Evolutionary conservation across 1,140 invertebrate species (phyloP), one percentile per base, ranked within the genome.

Genomic region (Linepithema humile): DNA sequence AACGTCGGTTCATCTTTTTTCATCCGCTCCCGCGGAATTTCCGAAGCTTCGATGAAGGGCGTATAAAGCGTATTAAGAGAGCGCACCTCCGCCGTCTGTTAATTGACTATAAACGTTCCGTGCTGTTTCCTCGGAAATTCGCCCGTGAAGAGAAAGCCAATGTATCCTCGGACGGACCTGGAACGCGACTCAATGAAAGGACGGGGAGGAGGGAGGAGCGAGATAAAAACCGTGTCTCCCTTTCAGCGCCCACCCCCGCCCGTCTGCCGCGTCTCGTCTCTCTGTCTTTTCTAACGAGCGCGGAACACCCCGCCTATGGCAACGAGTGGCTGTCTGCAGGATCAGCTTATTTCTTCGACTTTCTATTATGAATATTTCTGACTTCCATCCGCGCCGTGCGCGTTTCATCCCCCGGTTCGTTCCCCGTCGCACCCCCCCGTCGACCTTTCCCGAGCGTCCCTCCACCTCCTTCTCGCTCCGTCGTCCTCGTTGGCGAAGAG

Each of bases 71-170:
- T 82, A 88, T 89, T 90, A 69, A 78, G 35, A 78, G 35, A 40
- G 64, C 48, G 48, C 23, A 86, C 82, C 85, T 90, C 48, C 72
- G 69, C 80, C 82, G 73, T 62, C 73, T 75, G 85, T 92, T 91
- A 92, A 92, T 92, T 92, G 91, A 92, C 91, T 91, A 89, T 91
- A 88, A 92, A 89, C 88, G 90, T 89, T 91, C 87, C 82, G 88
- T 91, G 90, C 89, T 91, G 90, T 91, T 92, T 90, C 80, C 73
- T 48, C 83, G 85, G 82, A 88, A 85, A 86, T 86, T 86, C 57
- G 75, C 32, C 53, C 77, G 57, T 48, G 50, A 53, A 83, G 83
- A 82, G 86, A 53, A 69, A 43, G 60, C 77, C 65, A 84, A 88
- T 85, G 45, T 84, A 87, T 83, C 72, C 64, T 59, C 40, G 17